Percentiles rank a stretch among this genome's conserved stretches.
phyloP scores from a whole-genome alignment of 2,113 vertebrate genomes.

The Misgurnus mizolepis region DNA sequence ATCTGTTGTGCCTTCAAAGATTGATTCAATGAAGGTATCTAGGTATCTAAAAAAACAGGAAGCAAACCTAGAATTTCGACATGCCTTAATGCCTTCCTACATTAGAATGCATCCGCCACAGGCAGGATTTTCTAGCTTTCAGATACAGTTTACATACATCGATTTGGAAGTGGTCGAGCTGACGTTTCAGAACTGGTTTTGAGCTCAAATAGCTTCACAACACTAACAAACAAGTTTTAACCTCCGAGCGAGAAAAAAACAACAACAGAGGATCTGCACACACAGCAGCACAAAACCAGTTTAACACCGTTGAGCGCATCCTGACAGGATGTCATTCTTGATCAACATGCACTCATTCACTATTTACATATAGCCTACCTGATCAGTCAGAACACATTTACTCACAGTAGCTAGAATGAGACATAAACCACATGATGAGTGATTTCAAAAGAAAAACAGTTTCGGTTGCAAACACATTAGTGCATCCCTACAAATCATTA shows the following conservation, averaged over 20 bases:
- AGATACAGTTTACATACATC: no score
- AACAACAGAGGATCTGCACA: neutral
- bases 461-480: neutral
- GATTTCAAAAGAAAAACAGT: no score
- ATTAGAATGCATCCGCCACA: no score
- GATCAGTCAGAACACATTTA: neutral
- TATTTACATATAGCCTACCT: conserved; percentile 11
- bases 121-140: no score
- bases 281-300: neutral
- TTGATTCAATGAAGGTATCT: no score
- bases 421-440: neutral
- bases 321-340: neutral
- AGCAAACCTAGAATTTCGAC: no score
- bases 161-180: no score
- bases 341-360: neutral
- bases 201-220: neutral
- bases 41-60: no score
- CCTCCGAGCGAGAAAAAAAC: neutral
- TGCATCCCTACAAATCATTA: neutral
- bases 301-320: neutral
- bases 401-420: neutral
- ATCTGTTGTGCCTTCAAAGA: no score
- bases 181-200: no score
- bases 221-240: neutral
- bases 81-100: no score